Evolutionary conservation across 2,888 invertebrate species (phyloP).

Genomic region (Thumatha senex): DNA sequence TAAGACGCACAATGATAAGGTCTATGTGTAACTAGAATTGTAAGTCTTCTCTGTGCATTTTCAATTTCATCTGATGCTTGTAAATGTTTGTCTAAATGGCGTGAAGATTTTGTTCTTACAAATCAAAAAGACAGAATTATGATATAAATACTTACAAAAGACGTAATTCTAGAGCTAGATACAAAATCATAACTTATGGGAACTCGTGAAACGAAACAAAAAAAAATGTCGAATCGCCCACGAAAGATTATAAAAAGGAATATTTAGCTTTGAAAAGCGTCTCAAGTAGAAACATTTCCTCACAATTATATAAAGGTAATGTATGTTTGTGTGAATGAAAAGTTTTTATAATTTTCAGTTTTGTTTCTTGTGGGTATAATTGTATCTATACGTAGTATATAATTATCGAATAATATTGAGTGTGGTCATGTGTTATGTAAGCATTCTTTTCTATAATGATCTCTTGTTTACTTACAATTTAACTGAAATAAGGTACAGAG

Average conservation of each 20-base stretch:
- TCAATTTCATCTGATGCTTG: conserved; percentile 65
- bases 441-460: conserved; percentile 65
- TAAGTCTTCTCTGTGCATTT: conserved; percentile 66
- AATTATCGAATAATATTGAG: conserved; percentile 66
- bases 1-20: conserved; percentile 48
- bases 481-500: conserved; percentile 67
- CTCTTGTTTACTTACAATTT: conserved; percentile 80
- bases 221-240: conserved; percentile 6
- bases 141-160: conserved; percentile 17
- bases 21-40: conserved; percentile 64
- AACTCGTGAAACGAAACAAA: conserved; percentile 10
- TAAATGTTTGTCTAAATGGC: conserved; percentile 42
- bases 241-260: conserved; percentile 9
- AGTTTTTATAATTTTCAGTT: conserved; percentile 50
- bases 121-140: conserved; percentile 18
- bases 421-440: conserved; percentile 66
- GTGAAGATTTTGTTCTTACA: conserved; percentile 17
- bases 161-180: conserved; percentile 13
- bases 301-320: conserved; percentile 43
- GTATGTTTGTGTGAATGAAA: conserved; percentile 68
- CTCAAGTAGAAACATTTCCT: conserved; percentile 32
- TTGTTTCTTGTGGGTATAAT: conserved; percentile 57
- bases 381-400: conserved; percentile 53
- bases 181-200: conserved; percentile 13
- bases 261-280: conserved; percentile 39